Evolutionary conservation across 2,888 invertebrate genomes (phyloP).

Genomic region (Drosophila fungiperda): DNA sequence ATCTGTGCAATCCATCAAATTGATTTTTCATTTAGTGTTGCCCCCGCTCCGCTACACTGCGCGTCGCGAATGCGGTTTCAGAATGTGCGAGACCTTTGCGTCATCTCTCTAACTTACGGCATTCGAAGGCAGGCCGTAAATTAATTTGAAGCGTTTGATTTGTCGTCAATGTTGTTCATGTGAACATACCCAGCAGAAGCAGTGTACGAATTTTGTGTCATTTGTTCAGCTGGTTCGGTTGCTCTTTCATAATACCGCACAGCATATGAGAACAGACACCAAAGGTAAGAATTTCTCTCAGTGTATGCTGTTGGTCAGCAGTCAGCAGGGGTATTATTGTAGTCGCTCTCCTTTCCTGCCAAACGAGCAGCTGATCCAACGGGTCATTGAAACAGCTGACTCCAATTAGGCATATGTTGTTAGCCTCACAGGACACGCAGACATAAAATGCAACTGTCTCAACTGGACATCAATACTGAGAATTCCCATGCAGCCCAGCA

Average conservation of each 20-base stretch:
- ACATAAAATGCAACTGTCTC: not conserved
- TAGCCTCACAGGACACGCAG: slow-evolving; percentile 16
- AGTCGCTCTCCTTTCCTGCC: slow-evolving; percentile 47
- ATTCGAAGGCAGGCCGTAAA: slow-evolving; percentile 43
- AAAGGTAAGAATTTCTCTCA: slow-evolving; percentile 47
- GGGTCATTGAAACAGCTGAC: slow-evolving; percentile 74
- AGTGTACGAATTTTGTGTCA: slow-evolving; percentile 31
- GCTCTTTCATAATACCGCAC: slow-evolving; percentile 38
- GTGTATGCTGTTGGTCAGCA: slow-evolving; percentile 41
- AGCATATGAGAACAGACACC: not conserved
- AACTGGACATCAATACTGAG: slow-evolving; percentile 32
- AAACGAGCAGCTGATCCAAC: slow-evolving; percentile 71
- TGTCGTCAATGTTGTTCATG: slow-evolving; percentile 23
- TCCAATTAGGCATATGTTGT: slow-evolving; percentile 75
- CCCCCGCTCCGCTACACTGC: slow-evolving; percentile 52
- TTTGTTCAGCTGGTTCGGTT: slow-evolving; percentile 14
- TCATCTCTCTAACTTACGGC: slow-evolving; percentile 12
- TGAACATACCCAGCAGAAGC: not conserved
- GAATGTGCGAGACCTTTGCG: slow-evolving; percentile 27
- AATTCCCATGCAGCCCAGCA: slow-evolving; percentile 33
- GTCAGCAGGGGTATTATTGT: slow-evolving; percentile 1
- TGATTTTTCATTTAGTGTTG: slow-evolving; percentile 70
- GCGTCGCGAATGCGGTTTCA: not conserved
- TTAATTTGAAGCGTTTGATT: slow-evolving; percentile 67
- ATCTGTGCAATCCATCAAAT: slow-evolving; percentile 64